Conservation (phyloP, 2,888 invertebrate genomes). For the Hemicrepidius hirtus region DNA sequence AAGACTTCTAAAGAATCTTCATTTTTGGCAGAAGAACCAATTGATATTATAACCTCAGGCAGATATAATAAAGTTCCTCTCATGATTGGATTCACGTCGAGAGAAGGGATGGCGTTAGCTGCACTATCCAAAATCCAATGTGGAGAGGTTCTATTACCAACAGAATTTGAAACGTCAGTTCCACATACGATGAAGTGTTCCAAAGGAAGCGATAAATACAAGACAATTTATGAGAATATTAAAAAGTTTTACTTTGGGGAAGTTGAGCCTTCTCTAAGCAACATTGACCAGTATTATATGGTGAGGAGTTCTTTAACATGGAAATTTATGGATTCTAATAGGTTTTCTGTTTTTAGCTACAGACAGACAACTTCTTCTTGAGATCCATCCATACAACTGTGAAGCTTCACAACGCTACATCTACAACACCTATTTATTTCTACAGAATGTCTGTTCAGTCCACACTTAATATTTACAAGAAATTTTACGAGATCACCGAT, state of each 20-base stretch:
- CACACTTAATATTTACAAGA: slow-evolving; percentile 55
- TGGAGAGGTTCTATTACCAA: slow-evolving; percentile 42
- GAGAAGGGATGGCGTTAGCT: slow-evolving; percentile 61
- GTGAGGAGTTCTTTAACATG: too few relatives aligned
- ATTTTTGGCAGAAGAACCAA: slow-evolving; percentile 60
- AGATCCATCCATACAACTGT: slow-evolving; percentile 59
- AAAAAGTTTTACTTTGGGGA: slow-evolving; percentile 56
- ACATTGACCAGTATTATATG: slow-evolving; percentile 44
- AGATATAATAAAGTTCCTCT: slow-evolving; percentile 61
- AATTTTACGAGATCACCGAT: slow-evolving; percentile 51
- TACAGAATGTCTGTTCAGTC: slow-evolving; percentile 63
- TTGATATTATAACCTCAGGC: slow-evolving; percentile 57
- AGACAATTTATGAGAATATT: slow-evolving; percentile 54
- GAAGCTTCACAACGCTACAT: slow-evolving; percentile 58
- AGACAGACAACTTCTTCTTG: slow-evolving; percentile 65
- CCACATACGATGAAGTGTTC: slow-evolving; percentile 54
- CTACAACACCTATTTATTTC: slow-evolving; percentile 62
- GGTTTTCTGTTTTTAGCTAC: slow-evolving; percentile 63
- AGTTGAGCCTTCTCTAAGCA: slow-evolving; percentile 46
- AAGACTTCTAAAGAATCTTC: slow-evolving; percentile 52
- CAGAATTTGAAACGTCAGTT: slow-evolving; percentile 56
- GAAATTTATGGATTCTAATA: too few relatives aligned
- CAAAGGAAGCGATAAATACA: slow-evolving; percentile 50
- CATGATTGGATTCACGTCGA: slow-evolving; percentile 60
- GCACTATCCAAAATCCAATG: slow-evolving; percentile 48